Evolutionary conservation across 2,113 vertebrate genomes (phyloP), one percentile per base, ranked within the genome.

Genomic region (Notarius quadriscutis): DNA sequence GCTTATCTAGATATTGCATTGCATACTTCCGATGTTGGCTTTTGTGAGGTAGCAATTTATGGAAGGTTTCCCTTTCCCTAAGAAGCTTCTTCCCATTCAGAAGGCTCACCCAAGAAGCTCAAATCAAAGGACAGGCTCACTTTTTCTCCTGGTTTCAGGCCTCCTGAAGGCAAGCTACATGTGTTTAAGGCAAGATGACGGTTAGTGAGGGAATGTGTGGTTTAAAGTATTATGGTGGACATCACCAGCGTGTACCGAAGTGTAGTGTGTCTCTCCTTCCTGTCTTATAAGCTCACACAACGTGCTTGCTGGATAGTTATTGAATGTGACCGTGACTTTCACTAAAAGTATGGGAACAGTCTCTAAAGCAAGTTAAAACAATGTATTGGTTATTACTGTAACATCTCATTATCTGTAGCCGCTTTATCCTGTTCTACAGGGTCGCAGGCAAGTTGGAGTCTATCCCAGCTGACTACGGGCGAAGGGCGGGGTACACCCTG

Each of bases 121-220:
- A 93, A 93, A 92, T 92, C 93, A 93, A 92, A 91, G 92, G 92
- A 91, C 92, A 93, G 87, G 89, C 92, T 90, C 86, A 84, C 84
- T 34, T 91, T 92, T 91, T 91, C 87, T 90, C 89, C 92, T 92
- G 92, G 89, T 89, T 78, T 84, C 22, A 51, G 90, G 91, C 91
- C 88, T 88, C 90, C 90, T 93, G 90, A 93, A 93, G 93, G 90
- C 90, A 88, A 85, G 80, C 90, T 89, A 79, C 83, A 81, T 89
- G 90, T 91, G 90, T 93, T 90, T 89, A 91, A 93, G 93, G 93
- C 87, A 91, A 94, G 91, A 95, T 93, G 94, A 92, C 85, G 34
- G 91, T 91, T 88, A 77, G 89, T 92, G 89, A 88, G 60, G 91
- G 92, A 93, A 90, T 93, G 93, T 94, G 94, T n/a, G 94, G 94